These are phyloP conservation scores for Cryptophagus acutangulus DNA, from an alignment of 2,888 invertebrate species.

Conservation along the genomic window DNA sequence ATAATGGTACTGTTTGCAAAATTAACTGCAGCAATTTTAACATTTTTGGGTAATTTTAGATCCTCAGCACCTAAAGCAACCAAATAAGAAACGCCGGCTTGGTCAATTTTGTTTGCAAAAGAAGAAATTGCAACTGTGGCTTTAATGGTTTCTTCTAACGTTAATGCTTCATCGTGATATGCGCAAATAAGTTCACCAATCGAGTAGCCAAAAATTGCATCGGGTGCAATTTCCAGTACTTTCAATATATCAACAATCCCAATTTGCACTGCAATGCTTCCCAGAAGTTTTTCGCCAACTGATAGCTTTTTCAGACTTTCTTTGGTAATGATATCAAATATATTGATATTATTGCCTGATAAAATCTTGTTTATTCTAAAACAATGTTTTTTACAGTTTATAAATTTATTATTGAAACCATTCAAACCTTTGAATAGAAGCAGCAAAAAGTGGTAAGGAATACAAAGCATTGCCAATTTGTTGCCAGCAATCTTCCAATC, in stretches of 20 bases:
- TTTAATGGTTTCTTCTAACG: conserved; percentile 74
- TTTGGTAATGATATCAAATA: conserved; percentile 11
- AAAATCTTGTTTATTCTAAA: conserved; percentile 20
- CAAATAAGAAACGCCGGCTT: neutral
- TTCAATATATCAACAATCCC: conserved; percentile 49
- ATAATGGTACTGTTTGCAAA: neutral
- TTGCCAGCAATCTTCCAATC: conserved; percentile 87
- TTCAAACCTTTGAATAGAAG: conserved; percentile 56
- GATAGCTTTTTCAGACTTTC: neutral
- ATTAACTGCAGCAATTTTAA: neutral
- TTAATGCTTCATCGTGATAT: conserved; percentile 84
- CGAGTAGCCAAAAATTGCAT: conserved; percentile 59
- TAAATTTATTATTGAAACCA: no score
- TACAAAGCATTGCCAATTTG: conserved; percentile 77
- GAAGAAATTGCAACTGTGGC: conserved; percentile 53
- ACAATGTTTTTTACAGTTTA: no score
- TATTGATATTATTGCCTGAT: conserved; percentile 13
- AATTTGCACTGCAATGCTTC: conserved; percentile 55
- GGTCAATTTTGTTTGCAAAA: neutral
- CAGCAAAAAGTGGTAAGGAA: conserved; percentile 66
- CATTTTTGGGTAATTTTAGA: neutral
- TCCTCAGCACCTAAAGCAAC: neutral
- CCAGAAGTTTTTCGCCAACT: conserved; percentile 17
- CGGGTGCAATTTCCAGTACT: conserved; percentile 43
- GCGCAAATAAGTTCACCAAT: conserved; percentile 88